These are phyloP conservation scores for Aporophyla lueneburgensis DNA, from an alignment of 2,888 invertebrate species.

Conservation along the genomic window DNA sequence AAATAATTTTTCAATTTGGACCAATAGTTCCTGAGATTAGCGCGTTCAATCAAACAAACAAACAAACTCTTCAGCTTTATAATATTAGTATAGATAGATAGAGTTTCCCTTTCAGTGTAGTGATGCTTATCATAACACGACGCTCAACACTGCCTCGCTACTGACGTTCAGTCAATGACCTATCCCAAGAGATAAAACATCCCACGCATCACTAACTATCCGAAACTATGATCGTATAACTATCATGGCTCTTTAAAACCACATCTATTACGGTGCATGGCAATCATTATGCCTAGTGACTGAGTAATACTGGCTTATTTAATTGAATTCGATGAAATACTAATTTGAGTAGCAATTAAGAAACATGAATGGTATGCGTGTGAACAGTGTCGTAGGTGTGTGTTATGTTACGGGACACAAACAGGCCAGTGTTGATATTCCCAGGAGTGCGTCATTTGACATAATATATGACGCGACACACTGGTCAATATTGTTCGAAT, in stretches of 20 bases:
- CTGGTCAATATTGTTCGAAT: slow-evolving; percentile 61
- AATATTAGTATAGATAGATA: too few relatives aligned
- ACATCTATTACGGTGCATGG: slow-evolving; percentile 30
- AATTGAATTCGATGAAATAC: slow-evolving; percentile 52
- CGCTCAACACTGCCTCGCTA: slow-evolving; percentile 25
- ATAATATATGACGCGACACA: slow-evolving; percentile 57
- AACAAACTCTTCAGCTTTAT: too few relatives aligned
- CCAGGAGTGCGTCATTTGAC: slow-evolving; percentile 65
- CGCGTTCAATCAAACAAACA: too few relatives aligned
- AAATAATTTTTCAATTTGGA: too few relatives aligned
- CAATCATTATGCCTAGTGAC: slow-evolving; percentile 25
- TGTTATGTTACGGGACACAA: slow-evolving; percentile 52
- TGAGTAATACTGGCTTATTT: slow-evolving; percentile 20
- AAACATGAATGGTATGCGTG: slow-evolving; percentile 57
- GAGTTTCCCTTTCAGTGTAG: slow-evolving; percentile 27
- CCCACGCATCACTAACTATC: slow-evolving; percentile 71
- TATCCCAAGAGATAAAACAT: slow-evolving; percentile 75
- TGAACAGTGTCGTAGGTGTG: slow-evolving; percentile 49
- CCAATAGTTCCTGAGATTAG: too few relatives aligned
- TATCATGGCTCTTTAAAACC: slow-evolving; percentile 22
- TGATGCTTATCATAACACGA: slow-evolving; percentile 49
- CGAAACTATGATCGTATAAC: slow-evolving; percentile 62
- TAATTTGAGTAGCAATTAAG: slow-evolving; percentile 58
- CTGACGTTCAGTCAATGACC: slow-evolving; percentile 73
- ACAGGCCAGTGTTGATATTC: slow-evolving; percentile 67